Percentiles rank a stretch among this genome's conserved stretches.
Conservation (phyloP, 1,140 invertebrate genomes). For the Oedothorax gibbosus region DNA sequence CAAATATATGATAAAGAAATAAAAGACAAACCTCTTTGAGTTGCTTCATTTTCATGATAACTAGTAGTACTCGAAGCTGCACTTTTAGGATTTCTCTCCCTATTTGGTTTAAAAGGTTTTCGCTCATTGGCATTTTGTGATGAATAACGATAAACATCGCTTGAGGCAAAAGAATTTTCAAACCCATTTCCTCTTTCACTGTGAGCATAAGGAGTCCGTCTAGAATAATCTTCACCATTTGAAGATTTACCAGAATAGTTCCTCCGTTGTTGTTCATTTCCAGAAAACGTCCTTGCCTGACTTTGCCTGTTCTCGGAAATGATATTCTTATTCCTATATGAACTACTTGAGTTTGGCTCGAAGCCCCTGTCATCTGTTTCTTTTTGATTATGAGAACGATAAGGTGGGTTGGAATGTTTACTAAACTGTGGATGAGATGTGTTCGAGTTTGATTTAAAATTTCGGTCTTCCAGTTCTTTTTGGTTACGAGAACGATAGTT, state of each 20-base stretch:
- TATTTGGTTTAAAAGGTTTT: neutral
- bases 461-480: too few relatives aligned
- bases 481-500: too few relatives aligned
- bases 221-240: neutral
- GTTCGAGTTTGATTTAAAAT: too few relatives aligned
- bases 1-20: neutral
- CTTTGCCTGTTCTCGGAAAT: too few relatives aligned
- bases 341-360: too few relatives aligned
- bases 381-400: too few relatives aligned
- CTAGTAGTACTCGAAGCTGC: neutral
- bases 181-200: neutral
- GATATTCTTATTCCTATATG: too few relatives aligned
- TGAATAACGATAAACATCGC: conserved; percentile 21
- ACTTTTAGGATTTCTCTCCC: neutral
- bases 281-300: too few relatives aligned
- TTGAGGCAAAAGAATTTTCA: neutral
- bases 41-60: conserved; percentile 5
- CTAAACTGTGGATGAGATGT: too few relatives aligned
- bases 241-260: neutral
- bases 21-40: conserved; percentile 33
- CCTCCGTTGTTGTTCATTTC: neutral
- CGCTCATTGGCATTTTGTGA: neutral
- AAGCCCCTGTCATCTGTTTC: too few relatives aligned
- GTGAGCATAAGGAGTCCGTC: too few relatives aligned
- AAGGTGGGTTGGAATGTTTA: too few relatives aligned